Evolutionary conservation across 2,113 vertebrate genomes (phyloP).

Genomic region (Diphyllodes magnificus): DNA sequence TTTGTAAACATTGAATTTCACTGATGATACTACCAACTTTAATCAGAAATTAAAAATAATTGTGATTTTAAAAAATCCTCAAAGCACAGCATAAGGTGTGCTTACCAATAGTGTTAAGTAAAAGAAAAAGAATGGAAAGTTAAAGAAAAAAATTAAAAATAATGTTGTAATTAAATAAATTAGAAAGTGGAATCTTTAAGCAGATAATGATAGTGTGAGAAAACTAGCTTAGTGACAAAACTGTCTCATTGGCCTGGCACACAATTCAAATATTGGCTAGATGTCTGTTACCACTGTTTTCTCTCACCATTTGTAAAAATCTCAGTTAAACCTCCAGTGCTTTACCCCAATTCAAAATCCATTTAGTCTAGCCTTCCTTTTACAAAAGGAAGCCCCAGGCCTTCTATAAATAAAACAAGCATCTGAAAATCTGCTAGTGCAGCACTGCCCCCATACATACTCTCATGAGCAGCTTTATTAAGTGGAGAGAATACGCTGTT

Average conservation of each 20-base stretch:
- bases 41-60: neutral
- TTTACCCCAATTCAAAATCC: neutral
- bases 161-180: neutral
- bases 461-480: neutral
- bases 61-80: neutral
- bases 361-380: neutral
- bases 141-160: neutral
- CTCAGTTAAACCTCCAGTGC: neutral
- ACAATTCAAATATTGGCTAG: neutral
- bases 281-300: neutral
- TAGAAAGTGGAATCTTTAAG: neutral
- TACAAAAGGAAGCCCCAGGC: neutral
- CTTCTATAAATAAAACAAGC: neutral
- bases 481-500: neutral
- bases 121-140: neutral
- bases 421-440: neutral
- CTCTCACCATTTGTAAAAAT: neutral
- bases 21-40: neutral
- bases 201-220: neutral
- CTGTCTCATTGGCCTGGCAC: neutral
- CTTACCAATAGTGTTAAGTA: neutral
- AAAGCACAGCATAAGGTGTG: neutral
- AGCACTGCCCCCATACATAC: neutral
- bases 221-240: neutral
- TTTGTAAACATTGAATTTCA: neutral